Evolutionary conservation across 2,797 vertebrate genomes (phyloP).

Genomic region (Lepilemur septentrionalis): DNA sequence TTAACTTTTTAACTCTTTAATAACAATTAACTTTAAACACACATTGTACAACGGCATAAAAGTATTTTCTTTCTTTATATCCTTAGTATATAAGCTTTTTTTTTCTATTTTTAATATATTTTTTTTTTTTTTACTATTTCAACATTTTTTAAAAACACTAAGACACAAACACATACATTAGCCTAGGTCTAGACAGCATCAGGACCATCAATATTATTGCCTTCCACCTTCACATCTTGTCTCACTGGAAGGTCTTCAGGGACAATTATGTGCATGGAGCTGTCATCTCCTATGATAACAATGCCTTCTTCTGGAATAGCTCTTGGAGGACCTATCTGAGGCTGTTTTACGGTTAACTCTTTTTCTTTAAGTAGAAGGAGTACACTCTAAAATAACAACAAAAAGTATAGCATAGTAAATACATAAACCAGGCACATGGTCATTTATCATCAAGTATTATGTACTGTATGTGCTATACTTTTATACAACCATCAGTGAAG

Average conservation of each 20-base stretch:
- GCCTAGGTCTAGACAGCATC: background rate
- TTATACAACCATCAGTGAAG: background rate
- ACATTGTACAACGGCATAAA: background rate
- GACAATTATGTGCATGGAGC: background rate
- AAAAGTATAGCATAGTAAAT: background rate
- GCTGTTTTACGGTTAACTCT: background rate
- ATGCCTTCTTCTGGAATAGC: background rate
- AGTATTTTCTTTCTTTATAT: background rate
- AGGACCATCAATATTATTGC: background rate
- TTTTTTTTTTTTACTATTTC: background rate
- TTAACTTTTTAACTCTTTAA: background rate
- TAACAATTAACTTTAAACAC: background rate
- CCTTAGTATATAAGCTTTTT: background rate
- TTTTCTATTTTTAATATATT: background rate
- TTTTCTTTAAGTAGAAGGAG: background rate
- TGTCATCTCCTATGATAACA: background rate
- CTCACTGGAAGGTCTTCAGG: background rate
- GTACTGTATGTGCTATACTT: background rate
- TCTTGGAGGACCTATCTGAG: background rate
- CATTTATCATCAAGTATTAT: background rate
- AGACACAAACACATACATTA: background rate
- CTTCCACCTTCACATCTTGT: background rate
- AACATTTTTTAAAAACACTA: too few species aligned
- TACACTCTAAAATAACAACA: background rate
- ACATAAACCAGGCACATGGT: background rate